Conservation (phyloP, 2,113 vertebrate species). For the Malurus alboscapulatus region DNA sequence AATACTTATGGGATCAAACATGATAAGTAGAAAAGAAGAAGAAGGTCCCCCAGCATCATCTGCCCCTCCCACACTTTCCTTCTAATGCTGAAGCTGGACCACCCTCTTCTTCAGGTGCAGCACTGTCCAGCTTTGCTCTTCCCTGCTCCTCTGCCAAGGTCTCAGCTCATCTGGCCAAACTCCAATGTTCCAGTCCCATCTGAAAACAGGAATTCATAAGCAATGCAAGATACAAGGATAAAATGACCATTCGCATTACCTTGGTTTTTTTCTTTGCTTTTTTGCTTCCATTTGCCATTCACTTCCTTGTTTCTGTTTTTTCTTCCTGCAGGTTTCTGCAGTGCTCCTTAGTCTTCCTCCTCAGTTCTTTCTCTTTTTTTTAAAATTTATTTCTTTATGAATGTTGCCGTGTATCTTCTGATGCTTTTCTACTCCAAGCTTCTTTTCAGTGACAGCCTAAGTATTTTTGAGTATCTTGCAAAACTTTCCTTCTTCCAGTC, state of each 20-base stretch:
- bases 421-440: neutral
- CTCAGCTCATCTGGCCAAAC: neutral
- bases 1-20: neutral
- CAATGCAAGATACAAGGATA: neutral
- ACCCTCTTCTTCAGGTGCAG: neutral
- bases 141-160: neutral
- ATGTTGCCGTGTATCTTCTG: neutral
- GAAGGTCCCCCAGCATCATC: neutral
- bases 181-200: neutral
- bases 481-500: neutral
- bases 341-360: neutral
- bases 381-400: neutral
- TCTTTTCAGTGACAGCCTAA: neutral
- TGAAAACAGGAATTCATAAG: neutral
- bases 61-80: neutral
- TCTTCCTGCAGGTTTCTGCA: neutral
- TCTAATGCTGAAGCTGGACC: neutral
- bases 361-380: neutral
- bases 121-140: neutral
- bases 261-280: neutral
- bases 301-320: neutral
- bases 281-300: neutral
- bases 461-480: neutral
- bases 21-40: neutral
- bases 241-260: neutral